Base-by-base conservation (phyloP, 1,140 invertebrate genomes). In the Muscidifurax raptorellus region DNA sequence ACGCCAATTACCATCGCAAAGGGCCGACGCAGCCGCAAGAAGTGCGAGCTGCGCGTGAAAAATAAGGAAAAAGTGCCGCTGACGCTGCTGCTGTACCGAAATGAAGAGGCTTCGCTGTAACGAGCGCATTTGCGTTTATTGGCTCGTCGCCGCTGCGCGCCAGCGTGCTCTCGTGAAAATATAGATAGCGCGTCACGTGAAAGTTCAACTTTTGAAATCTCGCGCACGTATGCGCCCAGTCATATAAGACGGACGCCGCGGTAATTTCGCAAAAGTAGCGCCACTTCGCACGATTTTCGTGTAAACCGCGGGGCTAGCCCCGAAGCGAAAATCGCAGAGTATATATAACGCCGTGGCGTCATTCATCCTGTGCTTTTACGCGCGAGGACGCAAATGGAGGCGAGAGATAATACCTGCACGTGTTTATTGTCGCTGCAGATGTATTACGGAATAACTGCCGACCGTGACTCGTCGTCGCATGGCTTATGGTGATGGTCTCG, bases 361-460 rank as follows among this genome's bases (percentile, higher is more conserved):
- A 52, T 82, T 76, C 74, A 44, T 83, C 40, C 86, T 86, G 72
- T 59, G 85, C 78, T 91, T 92, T 91, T 90, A 91, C 89, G 88
- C 84, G 87, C 52, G 52, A n/a, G 52, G 52, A 59, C 86, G 88
- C 90, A 92, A 92, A 92, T 92, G 91, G 91, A 92, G 90, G 88
- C 89, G 66, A 89, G 90, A 90, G 91, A n/a, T 59, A 59, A 59
- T 40, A 40, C 88, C 90, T 90, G 87, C 89, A 87, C 91, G 91
- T 91, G 90, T 92, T 92, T 92, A 91, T 89, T 89, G 90, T 90
- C 87, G 84, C 66, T 69, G 66, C 66, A 67, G 75, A n/a, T 77
- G 47, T 69, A 30, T 69, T 69, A 30, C 66, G 13, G 67, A 71
- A 71, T 71, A 71, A 30, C 10, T 15, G 27, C 27, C 67, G 30